These are phyloP conservation scores for Numenius arquata DNA, from an alignment of 2,113 vertebrate species.

Conservation along the genomic window DNA sequence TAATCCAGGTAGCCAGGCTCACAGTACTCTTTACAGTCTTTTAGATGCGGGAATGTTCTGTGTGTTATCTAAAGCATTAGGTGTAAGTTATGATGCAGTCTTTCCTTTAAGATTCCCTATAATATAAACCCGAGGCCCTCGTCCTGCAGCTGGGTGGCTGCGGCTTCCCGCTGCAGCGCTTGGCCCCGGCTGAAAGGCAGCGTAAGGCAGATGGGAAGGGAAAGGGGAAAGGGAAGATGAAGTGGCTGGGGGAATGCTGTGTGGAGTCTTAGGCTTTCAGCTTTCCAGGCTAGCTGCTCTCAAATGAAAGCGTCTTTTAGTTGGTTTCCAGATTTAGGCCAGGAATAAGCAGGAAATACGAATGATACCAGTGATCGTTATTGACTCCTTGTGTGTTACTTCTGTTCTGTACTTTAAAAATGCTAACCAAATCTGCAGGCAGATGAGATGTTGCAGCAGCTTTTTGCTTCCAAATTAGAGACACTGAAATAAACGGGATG, in stretches of 20 bases:
- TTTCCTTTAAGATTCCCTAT: background rate
- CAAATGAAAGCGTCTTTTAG: background rate
- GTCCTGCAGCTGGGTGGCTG: background rate
- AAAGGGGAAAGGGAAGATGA: background rate
- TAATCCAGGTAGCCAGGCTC: background rate
- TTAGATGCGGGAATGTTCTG: background rate
- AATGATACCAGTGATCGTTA: background rate
- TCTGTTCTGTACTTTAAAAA: background rate
- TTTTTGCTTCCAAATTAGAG: background rate
- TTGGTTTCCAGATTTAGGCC: background rate
- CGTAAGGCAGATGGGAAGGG: background rate
- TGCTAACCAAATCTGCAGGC: background rate
- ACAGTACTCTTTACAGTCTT: background rate
- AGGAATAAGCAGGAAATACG: background rate
- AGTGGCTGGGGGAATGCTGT: background rate
- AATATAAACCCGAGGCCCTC: background rate
- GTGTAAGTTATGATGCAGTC: background rate
- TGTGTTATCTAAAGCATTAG: background rate
- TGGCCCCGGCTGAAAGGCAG: background rate
- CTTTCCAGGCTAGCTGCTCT: background rate
- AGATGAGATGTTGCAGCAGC: background rate
- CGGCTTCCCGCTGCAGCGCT: background rate
- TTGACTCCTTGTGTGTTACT: background rate
- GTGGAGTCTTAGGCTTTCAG: background rate
- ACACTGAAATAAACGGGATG: background rate